These are phyloP conservation scores for Listronotus bonariensis DNA, from an alignment of 1,140 invertebrate genomes.

Conservation along the genomic window DNA sequence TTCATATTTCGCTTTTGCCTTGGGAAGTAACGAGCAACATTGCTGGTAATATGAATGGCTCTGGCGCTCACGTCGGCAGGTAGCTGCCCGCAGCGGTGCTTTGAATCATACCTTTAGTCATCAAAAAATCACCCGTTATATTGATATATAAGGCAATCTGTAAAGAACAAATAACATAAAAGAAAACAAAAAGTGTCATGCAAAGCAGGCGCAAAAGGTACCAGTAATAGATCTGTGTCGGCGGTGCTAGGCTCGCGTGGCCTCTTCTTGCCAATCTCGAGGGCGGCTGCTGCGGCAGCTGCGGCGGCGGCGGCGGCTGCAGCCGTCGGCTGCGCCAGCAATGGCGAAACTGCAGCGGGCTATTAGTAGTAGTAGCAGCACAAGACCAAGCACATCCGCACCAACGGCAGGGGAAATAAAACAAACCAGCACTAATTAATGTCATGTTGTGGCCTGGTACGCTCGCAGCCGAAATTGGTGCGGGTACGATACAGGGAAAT, in stretches of 20 bases:
- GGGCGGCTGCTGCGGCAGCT: conserved; percentile 60
- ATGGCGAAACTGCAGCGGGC: conserved; percentile 58
- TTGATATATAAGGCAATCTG: neutral
- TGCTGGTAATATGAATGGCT: too few relatives aligned
- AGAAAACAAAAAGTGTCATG: conserved; percentile 58
- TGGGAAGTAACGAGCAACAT: too few relatives aligned
- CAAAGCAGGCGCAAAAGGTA: conserved; percentile 72
- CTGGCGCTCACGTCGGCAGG: too few relatives aligned
- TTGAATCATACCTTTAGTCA: too few relatives aligned
- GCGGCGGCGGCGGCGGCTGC: conserved; percentile 46
- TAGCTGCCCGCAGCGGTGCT: too few relatives aligned
- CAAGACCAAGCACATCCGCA: conserved; percentile 57
- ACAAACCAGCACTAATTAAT: conserved; percentile 57
- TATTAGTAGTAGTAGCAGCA: conserved; percentile 61
- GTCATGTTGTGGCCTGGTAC: conserved; percentile 4
- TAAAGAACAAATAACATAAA: conserved; percentile 2
- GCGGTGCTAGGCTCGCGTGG: conserved; percentile 72
- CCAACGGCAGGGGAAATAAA: conserved; percentile 53
- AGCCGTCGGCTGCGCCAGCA: conserved; percentile 56
- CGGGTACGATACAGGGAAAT: neutral
- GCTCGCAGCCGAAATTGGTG: neutral
- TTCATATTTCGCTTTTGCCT: too few relatives aligned
- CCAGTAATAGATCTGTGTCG: conserved; percentile 87
- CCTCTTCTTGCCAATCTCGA: conserved; percentile 85
- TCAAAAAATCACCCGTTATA: too few relatives aligned